These are phyloP conservation scores for Girardia tigrina DNA, from an alignment of 2,888 invertebrate genomes.

Conservation along the genomic window DNA sequence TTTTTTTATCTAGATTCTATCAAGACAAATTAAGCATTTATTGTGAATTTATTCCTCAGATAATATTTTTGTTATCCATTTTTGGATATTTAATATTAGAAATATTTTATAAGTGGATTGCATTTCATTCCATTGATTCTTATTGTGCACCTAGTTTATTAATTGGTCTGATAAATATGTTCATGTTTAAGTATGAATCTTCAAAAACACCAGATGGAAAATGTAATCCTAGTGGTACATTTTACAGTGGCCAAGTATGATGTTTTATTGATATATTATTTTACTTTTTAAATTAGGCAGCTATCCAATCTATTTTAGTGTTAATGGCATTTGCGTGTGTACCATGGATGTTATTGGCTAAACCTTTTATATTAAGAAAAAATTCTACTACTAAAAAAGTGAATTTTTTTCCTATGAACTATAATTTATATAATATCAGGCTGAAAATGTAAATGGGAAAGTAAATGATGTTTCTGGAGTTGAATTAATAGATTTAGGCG, in stretches of 20 bases:
- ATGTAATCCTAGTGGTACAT: slow-evolving; percentile 12
- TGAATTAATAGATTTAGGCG: too few relatives aligned
- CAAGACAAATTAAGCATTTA: slow-evolving; percentile 59
- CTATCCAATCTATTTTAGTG: slow-evolving; percentile 55
- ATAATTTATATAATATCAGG: too few relatives aligned
- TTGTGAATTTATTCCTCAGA: slow-evolving; percentile 87
- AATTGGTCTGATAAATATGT: slow-evolving; percentile 55
- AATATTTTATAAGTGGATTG: slow-evolving; percentile 90
- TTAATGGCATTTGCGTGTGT: slow-evolving; percentile 67
- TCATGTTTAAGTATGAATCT: slow-evolving; percentile 24
- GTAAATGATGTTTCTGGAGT: too few relatives aligned
- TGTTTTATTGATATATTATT: background rate
- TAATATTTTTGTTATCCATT: slow-evolving; percentile 72
- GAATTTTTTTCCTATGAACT: too few relatives aligned
- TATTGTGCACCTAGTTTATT: slow-evolving; percentile 84
- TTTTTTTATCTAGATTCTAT: slow-evolving; percentile 48
- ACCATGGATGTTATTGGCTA: slow-evolving; percentile 84
- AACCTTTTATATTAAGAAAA: slow-evolving; percentile 62
- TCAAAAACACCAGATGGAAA: background rate
- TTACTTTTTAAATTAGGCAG: background rate
- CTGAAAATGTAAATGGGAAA: too few relatives aligned
- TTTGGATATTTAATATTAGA: slow-evolving; percentile 89
- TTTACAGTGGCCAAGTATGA: slow-evolving; percentile 18
- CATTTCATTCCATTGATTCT: slow-evolving; percentile 52
- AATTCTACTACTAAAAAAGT: too few relatives aligned